Percentiles rank a stretch among this genome's conserved stretches.
These are phyloP conservation scores for Lutjanus argentimaculatus DNA, from an alignment of 2,797 vertebrate genomes.

Conservation along the genomic window DNA sequence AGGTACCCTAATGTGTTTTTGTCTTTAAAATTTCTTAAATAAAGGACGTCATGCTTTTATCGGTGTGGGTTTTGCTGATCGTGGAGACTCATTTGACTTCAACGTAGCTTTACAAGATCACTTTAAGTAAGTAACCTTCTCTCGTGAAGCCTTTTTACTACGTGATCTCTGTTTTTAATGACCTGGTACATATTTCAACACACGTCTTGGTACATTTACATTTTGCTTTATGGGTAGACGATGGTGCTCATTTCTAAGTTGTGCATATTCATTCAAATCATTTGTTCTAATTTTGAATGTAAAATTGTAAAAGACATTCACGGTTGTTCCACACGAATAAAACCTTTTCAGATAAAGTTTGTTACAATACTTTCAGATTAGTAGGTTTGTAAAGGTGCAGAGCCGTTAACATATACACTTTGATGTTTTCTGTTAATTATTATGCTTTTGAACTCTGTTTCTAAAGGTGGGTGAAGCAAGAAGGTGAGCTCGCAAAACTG, in stretches of 20 bases:
- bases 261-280: neutral
- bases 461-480: slow-evolving; percentile 96
- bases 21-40: neutral
- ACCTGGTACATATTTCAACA: neutral
- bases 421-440: neutral
- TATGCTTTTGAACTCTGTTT: slow-evolving; percentile 21
- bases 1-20: neutral
- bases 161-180: slow-evolving; percentile 1
- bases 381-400: neutral
- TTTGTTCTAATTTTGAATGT: neutral
- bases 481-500: slow-evolving; percentile 91
- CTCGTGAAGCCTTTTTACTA: neutral
- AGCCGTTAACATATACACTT: neutral
- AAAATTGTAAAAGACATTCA: neutral
- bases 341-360: neutral
- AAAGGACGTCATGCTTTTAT: slow-evolving; percentile 96
- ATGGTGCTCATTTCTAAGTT: neutral
- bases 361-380: neutral
- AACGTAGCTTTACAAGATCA: slow-evolving; percentile 98
- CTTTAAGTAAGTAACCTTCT: slow-evolving; percentile 92
- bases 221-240: slow-evolving; percentile 2
- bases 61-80: slow-evolving; percentile 94
- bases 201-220: neutral
- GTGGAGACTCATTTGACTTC: slow-evolving; percentile 99
- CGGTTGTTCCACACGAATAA: neutral